These are phyloP conservation scores for Sinocyclocheilus anophthalmus DNA, from an alignment of 2,113 vertebrate genomes.

Conservation along the genomic window DNA sequence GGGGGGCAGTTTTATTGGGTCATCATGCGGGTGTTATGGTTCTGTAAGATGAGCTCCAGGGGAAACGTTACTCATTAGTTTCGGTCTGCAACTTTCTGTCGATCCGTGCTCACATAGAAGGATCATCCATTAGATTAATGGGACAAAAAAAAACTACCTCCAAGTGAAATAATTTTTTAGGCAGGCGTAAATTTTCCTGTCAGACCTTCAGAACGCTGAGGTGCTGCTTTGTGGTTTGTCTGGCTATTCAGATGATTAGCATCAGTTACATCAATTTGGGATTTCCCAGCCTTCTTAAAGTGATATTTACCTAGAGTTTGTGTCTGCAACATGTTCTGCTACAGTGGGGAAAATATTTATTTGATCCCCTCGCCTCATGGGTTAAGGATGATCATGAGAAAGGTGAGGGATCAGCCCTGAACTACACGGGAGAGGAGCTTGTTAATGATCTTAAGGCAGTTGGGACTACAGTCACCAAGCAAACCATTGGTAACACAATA, in stretches of 20 bases:
- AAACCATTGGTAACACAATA: no score
- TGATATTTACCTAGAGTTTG: not conserved
- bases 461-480: no score
- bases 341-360: no score
- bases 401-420: no score
- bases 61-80: constrained; percentile 22
- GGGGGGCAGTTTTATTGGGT: not conserved
- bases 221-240: not conserved
- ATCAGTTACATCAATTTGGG: not conserved
- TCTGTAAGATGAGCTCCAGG: not conserved
- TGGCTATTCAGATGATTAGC: not conserved
- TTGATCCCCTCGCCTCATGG: no score
- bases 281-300: not conserved
- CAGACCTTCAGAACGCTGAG: not conserved
- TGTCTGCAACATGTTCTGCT: not conserved
- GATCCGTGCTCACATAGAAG: not conserved
- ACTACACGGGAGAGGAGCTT: no score
- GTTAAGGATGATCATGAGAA: no score
- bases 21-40: constrained; percentile 11
- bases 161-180: constrained; percentile 16
- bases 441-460: no score
- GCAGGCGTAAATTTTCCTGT: not conserved
- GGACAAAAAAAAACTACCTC: constrained; percentile 24
- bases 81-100: constrained; percentile 22
- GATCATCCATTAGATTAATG: constrained; percentile 21